Evolutionary conservation across 2,797 vertebrate genomes (phyloP), one percentile per base, ranked within the genome.

Genomic region (Pseudomugil gertrudae): DNA sequence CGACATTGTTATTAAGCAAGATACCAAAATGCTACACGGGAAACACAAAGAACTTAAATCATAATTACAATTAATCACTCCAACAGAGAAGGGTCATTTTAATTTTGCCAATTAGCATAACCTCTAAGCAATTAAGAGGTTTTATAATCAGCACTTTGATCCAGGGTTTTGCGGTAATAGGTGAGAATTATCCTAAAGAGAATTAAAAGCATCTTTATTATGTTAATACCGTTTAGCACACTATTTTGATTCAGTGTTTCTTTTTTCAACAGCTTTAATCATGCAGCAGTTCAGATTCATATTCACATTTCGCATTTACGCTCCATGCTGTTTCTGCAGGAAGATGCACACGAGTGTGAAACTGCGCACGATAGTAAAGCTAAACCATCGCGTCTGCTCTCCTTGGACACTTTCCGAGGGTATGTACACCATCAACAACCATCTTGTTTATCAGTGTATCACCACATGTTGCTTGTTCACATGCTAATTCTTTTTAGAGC

Each of bases 371-470:
- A 48, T 13, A 5, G 38, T 17, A 73, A 87, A 79, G 45, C 84
- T 13, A 92, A 88, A 74, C 83, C 89, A 15, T 76, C 86, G 29
- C 93, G 92, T 33, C 86, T 94, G 69, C 90, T 78, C 73, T 95
- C 92, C 10, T 80, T 94, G 88, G 94, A 95, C 83, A 88, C 93
- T 70, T 94, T 94, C 72, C 79, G 93, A 81, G 94, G 94, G 93
- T 94, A 92, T 63, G 92, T 84, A 35, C 45, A 15, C 56, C 71
- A 72, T 79, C 77, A 83, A 63, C 71, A 69, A 66, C 58, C 74
- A 14, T 70, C 52, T 57, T 64, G 48, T 81, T 77, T 74, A 80
- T 86, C 71, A 50, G 45, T 55, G 76, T 63, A 69, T 87, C 83
- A 65, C 63, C 85, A 84, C 84, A 84, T 84, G 66, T 17, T 21